Conservation (phyloP, 1,140 invertebrate genomes). For the Zeugodacus cucurbitae region DNA sequence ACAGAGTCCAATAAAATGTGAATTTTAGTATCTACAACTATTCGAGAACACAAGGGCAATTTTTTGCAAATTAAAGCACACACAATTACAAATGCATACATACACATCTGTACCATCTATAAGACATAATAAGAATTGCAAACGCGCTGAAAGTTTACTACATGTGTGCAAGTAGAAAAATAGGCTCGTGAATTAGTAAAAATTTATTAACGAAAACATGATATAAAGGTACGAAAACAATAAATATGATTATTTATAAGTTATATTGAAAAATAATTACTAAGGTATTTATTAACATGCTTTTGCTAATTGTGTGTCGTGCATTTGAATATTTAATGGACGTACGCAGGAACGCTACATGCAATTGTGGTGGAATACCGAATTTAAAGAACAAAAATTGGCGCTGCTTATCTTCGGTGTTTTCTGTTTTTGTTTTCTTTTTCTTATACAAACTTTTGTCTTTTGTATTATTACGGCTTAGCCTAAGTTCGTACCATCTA, state of each 20-base stretch:
- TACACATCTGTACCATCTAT: background rate
- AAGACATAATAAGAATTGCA: background rate
- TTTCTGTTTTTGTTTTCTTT: background rate
- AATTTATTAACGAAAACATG: background rate
- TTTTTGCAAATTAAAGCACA: background rate
- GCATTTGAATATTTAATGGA: background rate
- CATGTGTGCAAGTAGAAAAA: background rate
- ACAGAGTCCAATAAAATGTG: background rate
- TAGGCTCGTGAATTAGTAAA: slow-evolving; percentile 36
- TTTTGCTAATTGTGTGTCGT: background rate
- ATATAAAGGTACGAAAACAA: background rate
- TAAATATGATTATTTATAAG: background rate
- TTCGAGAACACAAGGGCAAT: background rate
- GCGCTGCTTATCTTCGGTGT: background rate
- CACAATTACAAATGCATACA: background rate
- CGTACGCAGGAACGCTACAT: background rate
- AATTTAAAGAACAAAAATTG: background rate
- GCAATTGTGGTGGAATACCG: background rate
- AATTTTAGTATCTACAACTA: background rate
- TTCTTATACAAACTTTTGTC: background rate
- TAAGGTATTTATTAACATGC: background rate
- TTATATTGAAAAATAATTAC: background rate
- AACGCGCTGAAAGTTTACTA: background rate
- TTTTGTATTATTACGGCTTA: background rate
- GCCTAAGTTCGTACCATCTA: background rate